A percentile compares a stretch with the other conserved stretches of the same genome.
phyloP scores from a whole-genome alignment of 2,797 vertebrate genomes.

The Hemitrygon akajei region DNA sequence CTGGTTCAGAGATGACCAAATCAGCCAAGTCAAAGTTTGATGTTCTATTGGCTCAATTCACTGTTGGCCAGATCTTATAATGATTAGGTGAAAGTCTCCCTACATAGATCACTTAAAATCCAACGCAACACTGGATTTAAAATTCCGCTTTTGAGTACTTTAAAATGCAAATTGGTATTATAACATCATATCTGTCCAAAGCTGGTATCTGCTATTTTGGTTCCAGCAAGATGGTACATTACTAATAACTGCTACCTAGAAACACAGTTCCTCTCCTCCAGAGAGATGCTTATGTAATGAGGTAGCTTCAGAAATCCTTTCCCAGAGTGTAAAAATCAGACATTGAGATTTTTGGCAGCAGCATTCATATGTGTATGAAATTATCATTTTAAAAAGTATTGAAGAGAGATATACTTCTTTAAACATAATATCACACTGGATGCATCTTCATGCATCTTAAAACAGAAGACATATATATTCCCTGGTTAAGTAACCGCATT shows the following conservation, averaged over 20 bases:
- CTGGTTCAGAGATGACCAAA: not conserved
- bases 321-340: not conserved
- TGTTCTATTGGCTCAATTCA: not conserved
- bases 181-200: not conserved
- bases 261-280: not conserved
- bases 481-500: not conserved
- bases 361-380: no score
- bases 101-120: not conserved
- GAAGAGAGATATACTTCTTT: not conserved
- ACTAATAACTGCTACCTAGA: not conserved
- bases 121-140: not conserved
- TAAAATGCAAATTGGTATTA: not conserved
- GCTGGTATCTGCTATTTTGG: not conserved
- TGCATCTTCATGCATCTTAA: not conserved
- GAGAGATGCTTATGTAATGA: not conserved
- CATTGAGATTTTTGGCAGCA: not conserved
- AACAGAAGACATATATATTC: not conserved
- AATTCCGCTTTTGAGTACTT: not conserved
- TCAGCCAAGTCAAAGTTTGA: not conserved
- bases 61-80: not conserved
- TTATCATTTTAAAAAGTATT: not conserved
- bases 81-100: not conserved
- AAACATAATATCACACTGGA: not conserved
- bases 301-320: not conserved
- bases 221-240: not conserved